Conservation (phyloP, 64 coral and sea anemone genomes). For the Acropora yongei region DNA sequence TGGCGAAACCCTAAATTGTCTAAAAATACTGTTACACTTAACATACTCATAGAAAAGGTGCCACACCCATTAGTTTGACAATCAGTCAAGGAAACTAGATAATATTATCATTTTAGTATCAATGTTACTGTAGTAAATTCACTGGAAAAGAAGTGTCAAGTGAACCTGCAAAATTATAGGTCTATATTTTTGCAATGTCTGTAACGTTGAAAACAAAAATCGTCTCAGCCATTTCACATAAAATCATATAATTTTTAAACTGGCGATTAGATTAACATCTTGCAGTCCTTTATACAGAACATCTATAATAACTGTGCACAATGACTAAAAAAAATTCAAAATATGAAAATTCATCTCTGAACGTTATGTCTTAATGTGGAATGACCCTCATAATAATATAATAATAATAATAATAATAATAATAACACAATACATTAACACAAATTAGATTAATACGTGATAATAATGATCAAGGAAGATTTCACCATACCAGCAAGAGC, state of each 20-base stretch:
- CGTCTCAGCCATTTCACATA: not conserved
- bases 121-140: not conserved
- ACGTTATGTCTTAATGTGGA: constrained; percentile 34
- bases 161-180: not conserved
- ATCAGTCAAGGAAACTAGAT: too few relatives aligned
- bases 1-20: too few relatives aligned
- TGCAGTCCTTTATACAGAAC: not conserved
- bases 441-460: too few relatives aligned
- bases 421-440: not conserved
- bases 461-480: too few relatives aligned
- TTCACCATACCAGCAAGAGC: too few relatives aligned
- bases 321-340: too few relatives aligned
- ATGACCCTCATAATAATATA: not conserved
- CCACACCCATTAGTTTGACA: too few relatives aligned
- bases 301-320: too few relatives aligned
- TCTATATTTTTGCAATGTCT: constrained; percentile 4
- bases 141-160: constrained; percentile 15
- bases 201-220: constrained; percentile 20
- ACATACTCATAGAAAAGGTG: too few relatives aligned
- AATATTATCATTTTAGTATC: not conserved
- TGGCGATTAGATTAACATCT: not conserved
- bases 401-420: too few relatives aligned
- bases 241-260: not conserved
- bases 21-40: too few relatives aligned
- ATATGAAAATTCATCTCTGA: not conserved